Conservation (phyloP, 1,140 invertebrate genomes). For the Meloidogyne chitwoodi region DNA sequence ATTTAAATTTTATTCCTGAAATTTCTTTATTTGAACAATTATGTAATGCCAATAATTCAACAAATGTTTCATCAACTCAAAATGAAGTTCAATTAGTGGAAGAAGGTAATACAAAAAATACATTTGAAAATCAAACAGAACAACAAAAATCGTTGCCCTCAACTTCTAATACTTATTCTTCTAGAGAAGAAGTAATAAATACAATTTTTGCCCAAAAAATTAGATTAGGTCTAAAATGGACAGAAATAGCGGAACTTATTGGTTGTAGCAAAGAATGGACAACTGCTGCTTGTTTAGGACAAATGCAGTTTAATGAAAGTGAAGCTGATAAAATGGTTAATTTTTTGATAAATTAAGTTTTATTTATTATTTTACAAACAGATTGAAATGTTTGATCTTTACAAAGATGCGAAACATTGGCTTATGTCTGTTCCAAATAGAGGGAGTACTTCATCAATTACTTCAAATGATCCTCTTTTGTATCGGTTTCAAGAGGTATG, state of each 20-base stretch:
- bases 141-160: too few relatives aligned
- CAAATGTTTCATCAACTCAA: too few relatives aligned
- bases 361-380: neutral
- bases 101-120: too few relatives aligned
- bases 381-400: conserved; percentile 11
- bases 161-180: too few relatives aligned
- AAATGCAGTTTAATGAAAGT: conserved; percentile 41
- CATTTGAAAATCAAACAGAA: too few relatives aligned
- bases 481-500: conserved; percentile 41
- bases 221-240: conserved; percentile 46
- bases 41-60: too few relatives aligned
- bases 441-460: conserved; percentile 17
- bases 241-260: conserved; percentile 45
- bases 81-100: too few relatives aligned
- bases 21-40: too few relatives aligned
- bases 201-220: conserved; percentile 38
- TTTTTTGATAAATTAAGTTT: neutral
- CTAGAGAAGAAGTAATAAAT: conserved; percentile 39
- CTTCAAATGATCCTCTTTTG: conserved; percentile 55
- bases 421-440: conserved; percentile 41
- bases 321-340: conserved; percentile 33
- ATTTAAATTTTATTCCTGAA: too few relatives aligned
- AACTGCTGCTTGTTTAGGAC: conserved; percentile 57
- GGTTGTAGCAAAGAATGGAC: conserved; percentile 53
- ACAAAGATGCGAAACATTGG: conserved; percentile 26